Conservation (phyloP, 2,797 vertebrate genomes). For the Centroberyx gerrardi region DNA sequence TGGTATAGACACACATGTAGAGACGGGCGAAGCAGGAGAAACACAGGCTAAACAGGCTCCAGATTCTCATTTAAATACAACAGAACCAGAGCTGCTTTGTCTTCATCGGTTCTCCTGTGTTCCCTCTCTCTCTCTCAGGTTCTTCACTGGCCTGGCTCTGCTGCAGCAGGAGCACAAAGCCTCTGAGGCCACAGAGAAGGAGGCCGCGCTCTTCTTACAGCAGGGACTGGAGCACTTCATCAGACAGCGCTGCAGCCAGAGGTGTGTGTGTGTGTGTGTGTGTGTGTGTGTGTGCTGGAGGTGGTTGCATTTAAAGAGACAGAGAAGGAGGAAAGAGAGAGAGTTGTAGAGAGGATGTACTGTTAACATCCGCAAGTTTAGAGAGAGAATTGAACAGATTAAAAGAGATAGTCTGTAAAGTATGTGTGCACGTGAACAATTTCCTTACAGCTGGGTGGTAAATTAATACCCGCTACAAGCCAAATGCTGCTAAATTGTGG, state of each 20-base stretch:
- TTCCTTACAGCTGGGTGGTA: no score
- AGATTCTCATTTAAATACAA: neutral
- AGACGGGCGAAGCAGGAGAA: no score
- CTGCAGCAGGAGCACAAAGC: constrained; percentile 73
- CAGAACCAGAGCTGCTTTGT: neutral
- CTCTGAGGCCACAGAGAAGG: constrained; percentile 62
- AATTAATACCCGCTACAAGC: no score
- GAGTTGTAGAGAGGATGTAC: constrained; percentile 34
- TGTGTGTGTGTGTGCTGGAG: constrained; percentile 47
- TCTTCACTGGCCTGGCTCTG: constrained; percentile 80
- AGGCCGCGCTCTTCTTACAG: constrained; percentile 78
- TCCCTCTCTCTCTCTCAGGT: constrained; percentile 59
- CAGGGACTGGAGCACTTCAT: constrained; percentile 83
- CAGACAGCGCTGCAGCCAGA: constrained; percentile 68
- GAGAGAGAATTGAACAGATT: neutral
- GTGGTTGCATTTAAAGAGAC: constrained; percentile 47
- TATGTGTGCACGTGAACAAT: no score
- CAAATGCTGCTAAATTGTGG: no score
- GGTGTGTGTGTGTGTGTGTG: constrained; percentile 48
- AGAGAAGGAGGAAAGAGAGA: no score
- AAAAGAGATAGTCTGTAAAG: no score
- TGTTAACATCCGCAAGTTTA: constrained; percentile 23
- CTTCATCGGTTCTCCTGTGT: constrained; percentile 11
- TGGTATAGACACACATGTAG: no score
- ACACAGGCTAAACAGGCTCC: neutral